Percentiles rank a stretch among this genome's conserved stretches.
Evolutionary conservation across 2,888 invertebrate species (phyloP).

Genomic region (Microctonus hyperodae): DNA sequence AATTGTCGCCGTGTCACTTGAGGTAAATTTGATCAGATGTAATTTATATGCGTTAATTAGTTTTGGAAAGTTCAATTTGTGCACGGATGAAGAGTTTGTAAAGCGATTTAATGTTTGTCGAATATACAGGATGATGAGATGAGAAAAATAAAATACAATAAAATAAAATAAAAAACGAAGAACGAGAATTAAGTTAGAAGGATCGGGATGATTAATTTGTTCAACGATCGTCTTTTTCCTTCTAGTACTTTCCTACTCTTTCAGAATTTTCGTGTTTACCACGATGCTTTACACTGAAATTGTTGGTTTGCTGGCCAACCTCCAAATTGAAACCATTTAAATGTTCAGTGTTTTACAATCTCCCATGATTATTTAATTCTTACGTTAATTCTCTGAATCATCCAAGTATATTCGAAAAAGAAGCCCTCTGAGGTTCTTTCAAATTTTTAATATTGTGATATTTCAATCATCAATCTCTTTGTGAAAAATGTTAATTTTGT

Average conservation of each 20-base stretch:
- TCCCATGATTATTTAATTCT: not conserved
- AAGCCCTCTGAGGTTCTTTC: not conserved
- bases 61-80: not conserved
- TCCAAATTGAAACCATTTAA: constrained; percentile 49
- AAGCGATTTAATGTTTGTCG: not conserved
- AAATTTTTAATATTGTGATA: not conserved
- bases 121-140: not conserved
- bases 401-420: not conserved
- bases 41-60: constrained; percentile 2
- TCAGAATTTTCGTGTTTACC: constrained; percentile 3
- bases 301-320: constrained; percentile 36
- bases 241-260: constrained; percentile 37
- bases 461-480: not conserved
- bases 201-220: constrained; percentile 45
- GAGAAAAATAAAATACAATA: not conserved
- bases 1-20: not conserved
- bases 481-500: not conserved
- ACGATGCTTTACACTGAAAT: constrained; percentile 12
- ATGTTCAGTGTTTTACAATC: constrained; percentile 13
- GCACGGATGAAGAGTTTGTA: not conserved
- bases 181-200: not conserved
- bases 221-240: constrained; percentile 43
- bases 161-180: constrained; percentile 10
- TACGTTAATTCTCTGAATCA: not conserved
- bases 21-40: not conserved